Percentiles rank a stretch among this genome's conserved stretches.
These are phyloP conservation scores for Eristalis intricaria DNA, from an alignment of 2,888 invertebrate genomes.

Conservation along the genomic window DNA sequence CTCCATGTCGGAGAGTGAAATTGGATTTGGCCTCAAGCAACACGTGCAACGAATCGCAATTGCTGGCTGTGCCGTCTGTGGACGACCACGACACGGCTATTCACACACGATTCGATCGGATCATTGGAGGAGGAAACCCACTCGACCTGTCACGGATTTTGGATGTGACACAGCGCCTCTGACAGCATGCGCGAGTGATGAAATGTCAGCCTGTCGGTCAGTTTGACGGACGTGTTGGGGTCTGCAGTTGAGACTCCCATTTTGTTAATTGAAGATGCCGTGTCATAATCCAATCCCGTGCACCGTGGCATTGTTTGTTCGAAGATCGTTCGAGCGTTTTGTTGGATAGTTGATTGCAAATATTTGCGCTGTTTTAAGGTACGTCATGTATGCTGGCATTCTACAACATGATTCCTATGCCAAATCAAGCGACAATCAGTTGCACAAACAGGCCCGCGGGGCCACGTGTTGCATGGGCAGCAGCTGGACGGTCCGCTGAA, in stretches of 20 bases:
- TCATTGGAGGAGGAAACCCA: neutral
- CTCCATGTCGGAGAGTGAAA: constrained; percentile 43
- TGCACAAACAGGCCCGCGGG: constrained; percentile 28
- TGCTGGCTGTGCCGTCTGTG: neutral
- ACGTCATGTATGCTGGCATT: constrained; percentile 36
- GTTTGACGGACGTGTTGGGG: neutral
- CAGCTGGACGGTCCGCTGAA: neutral
- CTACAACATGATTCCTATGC: constrained; percentile 44
- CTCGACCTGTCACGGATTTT: constrained; percentile 15
- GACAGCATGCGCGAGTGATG: constrained; percentile 34
- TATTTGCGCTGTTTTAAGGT: constrained; percentile 40
- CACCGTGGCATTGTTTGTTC: constrained; percentile 25
- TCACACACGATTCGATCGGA: too few relatives aligned
- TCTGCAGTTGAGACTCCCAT: too few relatives aligned
- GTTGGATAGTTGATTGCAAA: constrained; percentile 59
- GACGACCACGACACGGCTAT: neutral
- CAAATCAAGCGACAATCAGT: constrained; percentile 37
- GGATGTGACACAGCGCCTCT: constrained; percentile 46
- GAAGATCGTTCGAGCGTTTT: constrained; percentile 38
- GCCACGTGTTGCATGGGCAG: constrained; percentile 20
- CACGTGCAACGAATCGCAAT: constrained; percentile 52
- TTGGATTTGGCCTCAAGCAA: constrained; percentile 42
- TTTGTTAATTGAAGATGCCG: too few relatives aligned
- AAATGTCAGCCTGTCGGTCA: constrained; percentile 26
- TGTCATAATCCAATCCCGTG: neutral